Conservation (phyloP, 2,113 vertebrate species). For the Microtus richardsoni region DNA sequence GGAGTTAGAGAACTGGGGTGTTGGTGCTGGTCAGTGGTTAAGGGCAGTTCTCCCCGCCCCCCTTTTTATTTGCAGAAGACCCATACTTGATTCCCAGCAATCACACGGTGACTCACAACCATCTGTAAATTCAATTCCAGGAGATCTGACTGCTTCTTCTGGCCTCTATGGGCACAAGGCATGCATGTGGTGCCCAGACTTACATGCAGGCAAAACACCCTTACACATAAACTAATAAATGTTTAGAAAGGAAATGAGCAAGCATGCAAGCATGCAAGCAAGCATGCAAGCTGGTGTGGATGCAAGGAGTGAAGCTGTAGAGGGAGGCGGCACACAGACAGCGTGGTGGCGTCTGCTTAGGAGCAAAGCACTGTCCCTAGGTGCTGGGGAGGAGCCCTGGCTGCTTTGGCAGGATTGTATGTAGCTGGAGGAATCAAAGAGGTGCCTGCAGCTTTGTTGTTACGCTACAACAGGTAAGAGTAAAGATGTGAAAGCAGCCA, state of each 20-base stretch:
- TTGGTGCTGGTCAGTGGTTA: background rate
- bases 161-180: background rate
- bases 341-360: background rate
- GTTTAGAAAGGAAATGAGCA: background rate
- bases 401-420: background rate
- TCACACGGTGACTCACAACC: background rate
- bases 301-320: background rate
- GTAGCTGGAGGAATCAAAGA: background rate
- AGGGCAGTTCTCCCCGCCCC: background rate
- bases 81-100: background rate
- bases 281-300: background rate
- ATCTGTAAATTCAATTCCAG: background rate
- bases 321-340: background rate
- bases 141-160: background rate
- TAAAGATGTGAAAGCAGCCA: background rate
- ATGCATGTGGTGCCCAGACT: background rate
- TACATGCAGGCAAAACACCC: background rate
- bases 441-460: background rate
- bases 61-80: background rate
- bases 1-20: background rate
- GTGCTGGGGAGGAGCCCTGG: background rate
- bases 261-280: background rate
- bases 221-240: background rate
- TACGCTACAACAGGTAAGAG: background rate
- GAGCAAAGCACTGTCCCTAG: background rate